Conservation (phyloP, 2,888 invertebrate species). For the Hipparchia semele region DNA sequence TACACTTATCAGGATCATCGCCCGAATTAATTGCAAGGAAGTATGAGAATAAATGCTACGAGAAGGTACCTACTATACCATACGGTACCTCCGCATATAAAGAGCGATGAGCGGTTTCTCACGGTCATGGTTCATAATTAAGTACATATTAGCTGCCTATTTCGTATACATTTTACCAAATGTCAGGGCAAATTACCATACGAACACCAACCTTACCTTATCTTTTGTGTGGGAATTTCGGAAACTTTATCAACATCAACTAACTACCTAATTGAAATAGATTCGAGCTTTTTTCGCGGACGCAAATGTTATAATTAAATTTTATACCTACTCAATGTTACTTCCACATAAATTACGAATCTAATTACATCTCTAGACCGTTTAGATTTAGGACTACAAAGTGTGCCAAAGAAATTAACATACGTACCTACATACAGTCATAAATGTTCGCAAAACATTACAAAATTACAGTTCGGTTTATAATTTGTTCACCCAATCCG, state of each 20-base stretch:
- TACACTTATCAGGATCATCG: conserved; percentile 73
- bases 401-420: too few relatives aligned
- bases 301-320: too few relatives aligned
- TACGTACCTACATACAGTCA: too few relatives aligned
- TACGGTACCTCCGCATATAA: conserved; percentile 59
- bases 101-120: conserved; percentile 61
- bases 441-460: too few relatives aligned
- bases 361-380: too few relatives aligned
- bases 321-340: too few relatives aligned
- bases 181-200: conserved; percentile 40
- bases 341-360: too few relatives aligned
- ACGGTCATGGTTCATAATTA: conserved; percentile 53
- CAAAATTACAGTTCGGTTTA: too few relatives aligned
- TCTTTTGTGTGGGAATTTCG: conserved; percentile 31
- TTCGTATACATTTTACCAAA: conserved; percentile 33
- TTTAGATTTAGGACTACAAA: too few relatives aligned
- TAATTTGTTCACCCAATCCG: too few relatives aligned
- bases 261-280: not conserved
- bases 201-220: conserved; percentile 22
- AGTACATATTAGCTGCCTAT: conserved; percentile 8
- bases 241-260: conserved; percentile 3
- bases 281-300: not conserved
- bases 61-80: conserved; percentile 55
- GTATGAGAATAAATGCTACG: conserved; percentile 44
- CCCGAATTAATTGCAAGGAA: conserved; percentile 79